Percentiles rank a stretch among this genome's conserved stretches.
Conservation (phyloP, 1,140 invertebrate genomes). For the Drosophila mojavensis region DNA sequence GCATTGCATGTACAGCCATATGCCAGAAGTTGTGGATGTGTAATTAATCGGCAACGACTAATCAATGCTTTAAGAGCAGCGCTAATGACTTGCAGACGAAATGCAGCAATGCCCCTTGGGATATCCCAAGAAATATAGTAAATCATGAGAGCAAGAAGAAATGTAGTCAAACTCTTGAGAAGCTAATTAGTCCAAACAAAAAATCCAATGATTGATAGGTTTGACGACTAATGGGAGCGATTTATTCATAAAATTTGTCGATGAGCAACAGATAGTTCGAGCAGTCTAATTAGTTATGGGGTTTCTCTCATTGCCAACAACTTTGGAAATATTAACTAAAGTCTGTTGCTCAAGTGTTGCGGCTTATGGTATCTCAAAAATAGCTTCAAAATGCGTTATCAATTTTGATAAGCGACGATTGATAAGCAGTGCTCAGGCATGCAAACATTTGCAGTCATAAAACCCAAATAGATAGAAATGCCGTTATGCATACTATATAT, state of each 20-base stretch:
- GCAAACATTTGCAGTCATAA: constrained; percentile 17
- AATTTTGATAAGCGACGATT: constrained; percentile 30
- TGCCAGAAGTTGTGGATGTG: neutral
- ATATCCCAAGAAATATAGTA: constrained; percentile 5
- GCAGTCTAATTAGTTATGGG: no score
- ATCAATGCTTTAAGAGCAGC: constrained; percentile 53
- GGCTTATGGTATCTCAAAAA: constrained; percentile 10
- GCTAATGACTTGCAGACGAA: constrained; percentile 73
- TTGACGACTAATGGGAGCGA: constrained; percentile 50
- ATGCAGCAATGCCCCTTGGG: constrained; percentile 57
- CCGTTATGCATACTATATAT: neutral
- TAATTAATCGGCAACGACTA: constrained; percentile 40
- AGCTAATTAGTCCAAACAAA: constrained; percentile 63
- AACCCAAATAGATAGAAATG: constrained; percentile 1
- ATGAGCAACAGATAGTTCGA: no score
- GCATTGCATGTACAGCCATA: constrained; percentile 11
- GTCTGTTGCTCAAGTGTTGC: neutral
- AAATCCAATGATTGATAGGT: constrained; percentile 62
- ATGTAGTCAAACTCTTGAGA: constrained; percentile 15
- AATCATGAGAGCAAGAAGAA: constrained; percentile 18
- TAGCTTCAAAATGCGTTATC: constrained; percentile 31
- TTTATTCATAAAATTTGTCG: neutral
- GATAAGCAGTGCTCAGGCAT: constrained; percentile 18
- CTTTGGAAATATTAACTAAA: no score
- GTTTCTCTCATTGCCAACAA: no score